Evolutionary conservation across 2,888 invertebrate species (phyloP), one percentile per base, ranked within the genome.

Genomic region (Pyrrhia umbra): DNA sequence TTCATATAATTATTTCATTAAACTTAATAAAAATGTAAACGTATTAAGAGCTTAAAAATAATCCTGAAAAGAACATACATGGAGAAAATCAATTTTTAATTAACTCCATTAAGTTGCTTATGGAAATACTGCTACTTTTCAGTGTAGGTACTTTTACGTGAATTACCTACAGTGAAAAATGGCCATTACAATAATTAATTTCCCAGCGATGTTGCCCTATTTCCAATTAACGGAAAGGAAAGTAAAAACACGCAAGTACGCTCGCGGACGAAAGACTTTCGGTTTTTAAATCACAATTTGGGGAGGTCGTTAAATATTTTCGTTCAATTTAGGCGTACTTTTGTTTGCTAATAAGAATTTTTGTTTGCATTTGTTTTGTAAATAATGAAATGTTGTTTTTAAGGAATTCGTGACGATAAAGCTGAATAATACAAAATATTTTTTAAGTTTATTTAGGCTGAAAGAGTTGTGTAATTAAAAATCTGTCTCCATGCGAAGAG

Each of bases 161-260:
- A 23, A 18, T 54, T 15, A 52, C 57, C 42, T 52, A 58, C 60
- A 34, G 10, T n/a, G 47, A 39, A 54, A 66, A 68, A 80, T 51
- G 54, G 47, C 75, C 75, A 77, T 65, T 60, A 80, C 6, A 63
- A 43, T 77, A 68, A 77, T 76, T 67, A 72, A 49, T 68, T 74
- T 64, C 37, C 46, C 54, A 47, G 27, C 59, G 39, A 49, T 78
- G 47, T 56, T 59, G 52, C 39, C 63, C 49, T 56, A 37, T 73
- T 80, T 80, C 50, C 74, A 68, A 80, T 73, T 62, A 80, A 66
- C 47, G 39, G 40, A 42, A 59, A 46, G 40, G 54, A 69, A 78
- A 72, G 47, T 70, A 60, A 60, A 80, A 74, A 80, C 77, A 76
- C 78, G 75, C 76, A 57, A 62, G 61, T 77, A 80, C 54, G 40